Base-by-base conservation (phyloP, 2,113 vertebrate species). In the Ageneiosus marmoratus region DNA sequence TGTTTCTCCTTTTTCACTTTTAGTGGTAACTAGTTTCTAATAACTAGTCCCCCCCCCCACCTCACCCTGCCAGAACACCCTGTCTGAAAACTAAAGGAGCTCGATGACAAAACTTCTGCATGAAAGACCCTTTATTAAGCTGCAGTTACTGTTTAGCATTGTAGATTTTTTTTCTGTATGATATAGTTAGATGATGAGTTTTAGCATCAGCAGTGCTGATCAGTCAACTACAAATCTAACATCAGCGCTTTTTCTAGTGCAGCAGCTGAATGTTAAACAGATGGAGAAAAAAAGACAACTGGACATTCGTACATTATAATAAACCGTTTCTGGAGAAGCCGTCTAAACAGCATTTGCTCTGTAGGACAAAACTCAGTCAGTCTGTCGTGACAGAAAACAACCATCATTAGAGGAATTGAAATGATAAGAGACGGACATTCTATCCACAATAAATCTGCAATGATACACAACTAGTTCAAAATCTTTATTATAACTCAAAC, bases 211-310 rank as follows among this genome's bases (percentile, higher is more conserved):
- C 90, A 89, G 86, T 81, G 81, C 87, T 89, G 91, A 32, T 90
- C 88, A 84, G 8, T 89, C 88, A 84, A 88, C 88, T 84, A 84
- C 79, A 83, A 87, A 87, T 67, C 86, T 89, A 86, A 86, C 83
- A 88, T 91, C 89, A 89, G 87, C 90, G 73, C 85, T 89, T 92
- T 89, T 92, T 90, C 75, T 55, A 85, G 34, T 70, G 51, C 60
- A 84, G 60, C 46, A 60, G 77, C 83, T 62, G 53, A 60, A 78
- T 80, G 63, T 79, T 51, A 83, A 77, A 74, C 83, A 87, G 80
- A 82, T 85, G 78, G 73, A 77, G 63, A 65, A 60, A 53, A 50
- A 29, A 67, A 69, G 27, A 55, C 24, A 41, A 65, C n/a, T 56
- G 15, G 55, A 20, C 69, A 55, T 27, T 67, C 53, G 16, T 48